phyloP scores from a whole-genome alignment of 2,113 vertebrate species.

The Ifrita kowaldi region DNA sequence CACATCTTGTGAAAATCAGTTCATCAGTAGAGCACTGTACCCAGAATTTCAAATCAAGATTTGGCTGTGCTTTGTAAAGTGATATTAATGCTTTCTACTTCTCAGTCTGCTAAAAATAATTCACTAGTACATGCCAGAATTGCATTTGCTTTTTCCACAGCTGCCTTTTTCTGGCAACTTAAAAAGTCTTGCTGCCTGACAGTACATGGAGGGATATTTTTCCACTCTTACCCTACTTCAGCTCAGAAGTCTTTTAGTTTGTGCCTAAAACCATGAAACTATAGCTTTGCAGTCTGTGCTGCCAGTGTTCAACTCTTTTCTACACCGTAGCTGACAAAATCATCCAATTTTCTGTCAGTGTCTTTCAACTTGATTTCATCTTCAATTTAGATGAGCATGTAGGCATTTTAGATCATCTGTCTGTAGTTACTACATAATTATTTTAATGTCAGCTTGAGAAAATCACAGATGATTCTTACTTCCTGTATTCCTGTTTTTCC shows the following conservation, averaged over 20 bases:
- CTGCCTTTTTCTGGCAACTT: neutral
- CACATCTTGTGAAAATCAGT: neutral
- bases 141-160: neutral
- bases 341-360: neutral
- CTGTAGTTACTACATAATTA: neutral
- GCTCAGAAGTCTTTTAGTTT: neutral
- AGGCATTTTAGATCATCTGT: neutral
- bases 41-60: neutral
- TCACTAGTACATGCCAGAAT: neutral
- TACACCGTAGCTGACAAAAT: neutral
- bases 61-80: neutral
- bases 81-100: neutral
- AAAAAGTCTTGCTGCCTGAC: neutral
- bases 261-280: neutral
- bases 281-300: neutral
- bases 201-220: accelerated
- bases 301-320: neutral
- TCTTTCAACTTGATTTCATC: neutral
- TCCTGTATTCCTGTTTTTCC: neutral
- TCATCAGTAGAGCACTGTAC: neutral
- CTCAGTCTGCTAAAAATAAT: neutral
- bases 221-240: neutral
- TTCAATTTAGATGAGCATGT: neutral
- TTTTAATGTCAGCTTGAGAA: neutral
- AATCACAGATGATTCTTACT: neutral